Evolutionary conservation across 2,113 vertebrate genomes (phyloP).

Genomic region (Phylloscopus whistleri): DNA sequence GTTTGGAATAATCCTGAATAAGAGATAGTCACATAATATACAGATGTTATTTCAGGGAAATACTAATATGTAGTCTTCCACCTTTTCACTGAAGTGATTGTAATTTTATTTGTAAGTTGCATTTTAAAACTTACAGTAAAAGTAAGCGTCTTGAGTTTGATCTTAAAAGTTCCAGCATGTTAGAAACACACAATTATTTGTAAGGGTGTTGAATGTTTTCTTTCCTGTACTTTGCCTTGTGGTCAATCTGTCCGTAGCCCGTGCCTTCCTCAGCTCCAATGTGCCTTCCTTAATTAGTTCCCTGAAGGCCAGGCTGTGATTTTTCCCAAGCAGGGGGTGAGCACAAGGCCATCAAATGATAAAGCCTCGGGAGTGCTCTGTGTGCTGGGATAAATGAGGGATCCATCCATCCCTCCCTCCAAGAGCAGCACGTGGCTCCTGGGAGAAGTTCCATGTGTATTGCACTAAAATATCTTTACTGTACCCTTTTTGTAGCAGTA

Average conservation of each 20-base stretch:
- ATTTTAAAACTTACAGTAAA: neutral
- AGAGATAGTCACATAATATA: neutral
- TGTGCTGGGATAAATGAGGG: fast-evolving
- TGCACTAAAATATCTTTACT: fast-evolving
- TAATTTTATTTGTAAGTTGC: neutral
- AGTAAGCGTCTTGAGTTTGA: neutral
- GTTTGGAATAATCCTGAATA: neutral
- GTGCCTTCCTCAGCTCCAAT: neutral
- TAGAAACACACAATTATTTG: neutral
- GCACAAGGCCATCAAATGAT: neutral
- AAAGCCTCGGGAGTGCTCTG: neutral
- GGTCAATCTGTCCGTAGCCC: neutral
- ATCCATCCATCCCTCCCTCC: no score
- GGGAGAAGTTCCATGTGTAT: neutral
- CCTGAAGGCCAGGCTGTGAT: neutral
- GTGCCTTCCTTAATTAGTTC: neutral
- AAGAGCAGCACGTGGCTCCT: neutral
- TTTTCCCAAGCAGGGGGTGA: neutral
- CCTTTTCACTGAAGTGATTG: neutral
- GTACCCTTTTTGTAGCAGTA: fast-evolving
- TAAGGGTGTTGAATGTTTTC: neutral
- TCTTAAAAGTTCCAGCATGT: neutral
- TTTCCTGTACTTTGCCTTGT: neutral
- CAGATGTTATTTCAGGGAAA: neutral
- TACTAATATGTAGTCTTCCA: neutral